Percentiles rank a stretch among this genome's conserved stretches.
Conservation (phyloP, 2,797 vertebrate genomes). For the Kryptopterus vitreolus region DNA sequence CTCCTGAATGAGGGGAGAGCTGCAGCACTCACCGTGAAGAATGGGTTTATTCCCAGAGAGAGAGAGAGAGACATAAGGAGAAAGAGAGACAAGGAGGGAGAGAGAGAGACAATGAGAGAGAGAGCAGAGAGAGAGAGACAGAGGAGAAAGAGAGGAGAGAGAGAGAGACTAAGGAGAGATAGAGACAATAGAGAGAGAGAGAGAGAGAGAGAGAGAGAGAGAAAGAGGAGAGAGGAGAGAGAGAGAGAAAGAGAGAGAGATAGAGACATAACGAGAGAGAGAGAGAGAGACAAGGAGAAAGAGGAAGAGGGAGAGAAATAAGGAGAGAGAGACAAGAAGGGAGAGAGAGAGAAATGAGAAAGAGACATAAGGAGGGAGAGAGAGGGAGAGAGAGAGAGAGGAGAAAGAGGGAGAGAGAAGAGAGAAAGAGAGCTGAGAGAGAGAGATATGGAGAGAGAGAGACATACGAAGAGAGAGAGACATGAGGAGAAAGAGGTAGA, state of each 20-base stretch:
- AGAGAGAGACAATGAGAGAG: neutral
- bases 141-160: neutral
- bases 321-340: neutral
- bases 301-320: too few relatives aligned
- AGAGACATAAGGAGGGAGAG: neutral
- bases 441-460: too few relatives aligned
- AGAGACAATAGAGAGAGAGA: neutral
- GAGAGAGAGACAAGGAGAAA: too few relatives aligned
- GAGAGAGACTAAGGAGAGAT: neutral
- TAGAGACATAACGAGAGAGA: neutral
- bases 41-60: conserved; percentile 2
- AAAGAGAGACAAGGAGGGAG: neutral
- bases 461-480: too few relatives aligned
- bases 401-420: neutral
- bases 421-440: neutral
- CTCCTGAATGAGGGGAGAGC: neutral
- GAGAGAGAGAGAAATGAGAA: too few relatives aligned
- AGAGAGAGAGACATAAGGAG: neutral
- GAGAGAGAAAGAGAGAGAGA: too few relatives aligned
- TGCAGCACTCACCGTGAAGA: neutral
- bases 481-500: too few relatives aligned
- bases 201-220: too few relatives aligned
- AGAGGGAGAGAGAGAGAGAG: neutral
- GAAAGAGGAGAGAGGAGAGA: too few relatives aligned
- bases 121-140: too few relatives aligned